phyloP scores from a whole-genome alignment of 2,888 invertebrate species.

The Spatulosminthurus flaviceps region DNA sequence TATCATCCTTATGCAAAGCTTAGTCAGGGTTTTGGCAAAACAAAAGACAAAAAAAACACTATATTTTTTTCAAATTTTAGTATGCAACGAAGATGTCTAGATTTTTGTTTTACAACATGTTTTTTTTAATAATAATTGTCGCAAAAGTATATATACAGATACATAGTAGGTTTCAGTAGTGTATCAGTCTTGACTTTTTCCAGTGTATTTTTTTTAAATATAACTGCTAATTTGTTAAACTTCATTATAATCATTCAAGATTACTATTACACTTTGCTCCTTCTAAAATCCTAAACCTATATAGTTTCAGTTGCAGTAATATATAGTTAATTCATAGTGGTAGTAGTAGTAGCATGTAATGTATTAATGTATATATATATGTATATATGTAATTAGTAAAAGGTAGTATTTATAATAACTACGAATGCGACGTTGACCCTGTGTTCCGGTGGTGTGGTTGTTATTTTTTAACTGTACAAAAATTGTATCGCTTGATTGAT shows the following conservation, averaged over 20 bases:
- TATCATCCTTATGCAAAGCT: neutral
- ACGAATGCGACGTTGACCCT: conserved; percentile 48
- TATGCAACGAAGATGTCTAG: neutral
- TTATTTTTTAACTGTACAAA: conserved; percentile 41
- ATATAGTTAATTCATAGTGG: neutral
- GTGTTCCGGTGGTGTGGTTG: conserved; percentile 46
- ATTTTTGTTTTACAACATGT: neutral
- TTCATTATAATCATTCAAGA: neutral
- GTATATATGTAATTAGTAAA: no score
- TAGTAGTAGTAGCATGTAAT: neutral
- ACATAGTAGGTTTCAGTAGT: conserved; percentile 2
- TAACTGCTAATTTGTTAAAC: conserved; percentile 21
- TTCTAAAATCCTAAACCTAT: neutral
- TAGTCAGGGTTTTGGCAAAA: conserved; percentile 15
- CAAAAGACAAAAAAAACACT: neutral
- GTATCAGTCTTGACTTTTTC: conserved; percentile 45
- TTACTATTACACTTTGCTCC: conserved; percentile 7
- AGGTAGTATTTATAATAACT: neutral
- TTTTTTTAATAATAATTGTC: neutral
- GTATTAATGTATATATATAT: neutral
- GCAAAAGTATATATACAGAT: conserved; percentile 16
- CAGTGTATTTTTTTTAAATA: conserved; percentile 27
- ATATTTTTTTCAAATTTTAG: neutral
- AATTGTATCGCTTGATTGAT: conserved; percentile 48
- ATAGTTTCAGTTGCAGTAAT: neutral